These are phyloP conservation scores for Ailurus styani DNA, from an alignment of 2,113 vertebrate species.

Conservation along the genomic window DNA sequence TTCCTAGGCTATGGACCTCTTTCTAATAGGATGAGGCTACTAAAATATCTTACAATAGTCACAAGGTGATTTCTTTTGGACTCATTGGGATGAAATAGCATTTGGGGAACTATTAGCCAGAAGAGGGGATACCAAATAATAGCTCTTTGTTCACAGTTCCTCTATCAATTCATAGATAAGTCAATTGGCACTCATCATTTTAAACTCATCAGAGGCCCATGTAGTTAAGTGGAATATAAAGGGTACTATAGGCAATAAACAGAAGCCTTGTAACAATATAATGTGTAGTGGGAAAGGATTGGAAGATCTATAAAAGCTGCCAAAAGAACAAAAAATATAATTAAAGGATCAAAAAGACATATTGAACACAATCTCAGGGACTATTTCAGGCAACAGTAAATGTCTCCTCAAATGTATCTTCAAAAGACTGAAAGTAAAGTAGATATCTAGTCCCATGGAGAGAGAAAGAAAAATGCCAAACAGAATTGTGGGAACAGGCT, in stretches of 20 bases:
- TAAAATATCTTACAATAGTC: conserved; percentile 39
- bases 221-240: conserved; percentile 75
- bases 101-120: conserved; percentile 52
- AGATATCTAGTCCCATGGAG: conserved; percentile 26
- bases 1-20: background rate
- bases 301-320: conserved; percentile 70
- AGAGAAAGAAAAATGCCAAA: conserved; percentile 13
- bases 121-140: conserved; percentile 53
- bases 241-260: conserved; percentile 69
- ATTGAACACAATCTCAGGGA: conserved; percentile 60
- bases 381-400: conserved; percentile 53
- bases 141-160: conserved; percentile 37
- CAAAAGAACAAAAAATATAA: conserved; percentile 68
- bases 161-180: conserved; percentile 56
- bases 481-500: background rate
- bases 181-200: conserved; percentile 59
- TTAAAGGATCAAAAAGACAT: conserved; percentile 66
- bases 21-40: background rate
- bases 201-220: conserved; percentile 66
- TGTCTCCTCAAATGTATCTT: conserved; percentile 50
- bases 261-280: conserved; percentile 72
- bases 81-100: conserved; percentile 41
- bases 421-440: conserved; percentile 42
- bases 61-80: conserved; percentile 51
- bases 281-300: conserved; percentile 50